Base-by-base conservation (phyloP, 2,888 invertebrate species). In the Epirrita christyi region DNA sequence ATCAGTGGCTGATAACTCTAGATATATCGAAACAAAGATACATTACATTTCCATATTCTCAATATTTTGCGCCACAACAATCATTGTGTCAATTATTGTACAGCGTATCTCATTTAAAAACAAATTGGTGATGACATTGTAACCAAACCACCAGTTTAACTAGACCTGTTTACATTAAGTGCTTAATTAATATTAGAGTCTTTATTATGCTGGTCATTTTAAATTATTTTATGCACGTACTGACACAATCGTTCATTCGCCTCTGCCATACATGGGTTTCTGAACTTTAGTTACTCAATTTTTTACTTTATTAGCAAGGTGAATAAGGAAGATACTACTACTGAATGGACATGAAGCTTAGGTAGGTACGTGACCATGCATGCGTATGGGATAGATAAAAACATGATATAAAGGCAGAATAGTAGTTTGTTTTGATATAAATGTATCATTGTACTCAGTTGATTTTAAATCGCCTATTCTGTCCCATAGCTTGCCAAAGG, bases 191-290 rank as follows among this genome's bases (percentile, higher is more conserved):
- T 36, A 15, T 55, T 32, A 48, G 38, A 63, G 70, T 53, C 72
- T 67, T 61, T 45, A 46, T 67, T 67, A 65, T 6, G 52, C 49
- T 75, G 70, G 73, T 37, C 43, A 56, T 64, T 66, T 71, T 77
- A 71, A 67, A 71, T 62, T 73, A 79, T 80, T 75, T 75, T 73
- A 79, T 72, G 70, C 83, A 84, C 84, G 83, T 82, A 72, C 70
- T 66, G 67, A 71, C 71, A 75, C 83, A 83, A 83, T 83, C 83
- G 84, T 82, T 80, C 85, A 80, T 79, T 83, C 75, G 75, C 81
- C 79, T 72, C 70, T 60, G 48, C 59, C 51, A 52, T 66, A 70
- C 74, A 76, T 76, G 73, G 50, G 63, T 40, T 29, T 59, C 57
- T 61, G 57, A 69, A 72, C 70, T 63, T 34, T 58, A 56, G 63